phyloP scores from a whole-genome alignment of 2,797 vertebrate genomes.

The Menidia menidia region DNA sequence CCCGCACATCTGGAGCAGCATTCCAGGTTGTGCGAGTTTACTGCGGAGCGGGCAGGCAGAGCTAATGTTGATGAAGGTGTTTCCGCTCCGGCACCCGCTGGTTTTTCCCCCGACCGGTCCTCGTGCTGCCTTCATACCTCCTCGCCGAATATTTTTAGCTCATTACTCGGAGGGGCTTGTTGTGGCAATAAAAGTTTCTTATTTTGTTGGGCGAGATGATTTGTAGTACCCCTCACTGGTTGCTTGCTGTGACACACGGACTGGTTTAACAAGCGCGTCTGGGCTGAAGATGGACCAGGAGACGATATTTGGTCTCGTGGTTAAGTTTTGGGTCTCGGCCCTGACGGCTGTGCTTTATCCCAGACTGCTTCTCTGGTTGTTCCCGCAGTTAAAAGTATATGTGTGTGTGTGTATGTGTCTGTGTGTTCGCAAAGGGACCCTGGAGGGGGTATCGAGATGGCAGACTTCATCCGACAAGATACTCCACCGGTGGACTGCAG shows the following conservation, averaged over 20 bases:
- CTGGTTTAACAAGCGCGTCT: slow-evolving; percentile 63
- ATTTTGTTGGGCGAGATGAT: slow-evolving; percentile 62
- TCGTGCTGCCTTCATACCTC: slow-evolving; percentile 16
- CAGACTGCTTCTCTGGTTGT: slow-evolving; percentile 15
- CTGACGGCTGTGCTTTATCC: not conserved
- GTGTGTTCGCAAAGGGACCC: slow-evolving; percentile 88
- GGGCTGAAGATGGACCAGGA: slow-evolving; percentile 65
- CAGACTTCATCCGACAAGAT: slow-evolving; percentile 94
- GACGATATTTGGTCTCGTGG: slow-evolving; percentile 42
- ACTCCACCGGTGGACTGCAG: slow-evolving; percentile 98
- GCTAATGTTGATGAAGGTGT: slow-evolving; percentile 52
- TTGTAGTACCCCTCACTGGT: slow-evolving; percentile 61
- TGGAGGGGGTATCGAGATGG: slow-evolving; percentile 98
- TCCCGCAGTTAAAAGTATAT: slow-evolving; percentile 29
- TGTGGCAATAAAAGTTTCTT: slow-evolving; percentile 59
- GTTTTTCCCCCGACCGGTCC: slow-evolving; percentile 13
- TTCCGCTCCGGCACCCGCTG: slow-evolving; percentile 24
- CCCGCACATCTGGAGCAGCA: slow-evolving; percentile 70
- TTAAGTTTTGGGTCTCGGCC: slow-evolving; percentile 11
- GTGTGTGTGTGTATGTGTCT: slow-evolving; percentile 31
- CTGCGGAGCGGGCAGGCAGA: slow-evolving; percentile 43
- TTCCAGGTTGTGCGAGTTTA: slow-evolving; percentile 68
- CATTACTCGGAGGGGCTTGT: slow-evolving; percentile 37
- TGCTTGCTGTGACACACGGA: slow-evolving; percentile 64
- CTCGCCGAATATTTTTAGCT: slow-evolving; percentile 6